phyloP scores from a whole-genome alignment of 2,797 vertebrate genomes.

The Acridotheres tristis region DNA sequence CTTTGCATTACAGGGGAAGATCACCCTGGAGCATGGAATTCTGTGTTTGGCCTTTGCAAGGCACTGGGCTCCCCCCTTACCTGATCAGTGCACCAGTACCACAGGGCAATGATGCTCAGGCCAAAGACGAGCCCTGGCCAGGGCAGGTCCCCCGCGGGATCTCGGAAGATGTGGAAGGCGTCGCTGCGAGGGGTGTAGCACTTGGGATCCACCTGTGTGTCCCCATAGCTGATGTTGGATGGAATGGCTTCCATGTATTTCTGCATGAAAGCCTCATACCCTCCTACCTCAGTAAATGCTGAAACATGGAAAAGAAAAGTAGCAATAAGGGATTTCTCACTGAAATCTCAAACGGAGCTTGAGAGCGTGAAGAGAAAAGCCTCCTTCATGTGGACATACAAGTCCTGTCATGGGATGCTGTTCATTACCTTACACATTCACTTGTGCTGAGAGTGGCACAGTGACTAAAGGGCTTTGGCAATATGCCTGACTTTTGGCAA shows the following conservation, averaged over 20 bases:
- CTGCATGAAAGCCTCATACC: conserved; percentile 82
- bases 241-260: conserved; percentile 89
- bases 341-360: not conserved
- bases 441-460: not conserved
- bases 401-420: not conserved
- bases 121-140: conserved; percentile 92
- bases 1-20: not conserved
- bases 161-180: conserved; percentile 89
- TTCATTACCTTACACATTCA: not conserved
- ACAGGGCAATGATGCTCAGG: conserved; percentile 83
- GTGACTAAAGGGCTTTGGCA: not conserved
- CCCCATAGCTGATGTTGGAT: not conserved
- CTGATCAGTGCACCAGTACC: conserved; percentile 98
- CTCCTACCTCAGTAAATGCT: conserved; percentile 86
- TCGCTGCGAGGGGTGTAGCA: conserved; percentile 87
- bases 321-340: not conserved
- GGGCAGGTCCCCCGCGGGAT: conserved; percentile 86
- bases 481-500: not conserved
- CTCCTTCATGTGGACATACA: not conserved
- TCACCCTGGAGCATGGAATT: not conserved
- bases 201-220: not conserved
- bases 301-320: not conserved
- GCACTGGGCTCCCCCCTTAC: conserved; percentile 62
- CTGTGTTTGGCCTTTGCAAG: not conserved
- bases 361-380: not conserved